Evolutionary conservation across 1,140 invertebrate species (phyloP).

Genomic region (Zaprionus camerounensis): DNA sequence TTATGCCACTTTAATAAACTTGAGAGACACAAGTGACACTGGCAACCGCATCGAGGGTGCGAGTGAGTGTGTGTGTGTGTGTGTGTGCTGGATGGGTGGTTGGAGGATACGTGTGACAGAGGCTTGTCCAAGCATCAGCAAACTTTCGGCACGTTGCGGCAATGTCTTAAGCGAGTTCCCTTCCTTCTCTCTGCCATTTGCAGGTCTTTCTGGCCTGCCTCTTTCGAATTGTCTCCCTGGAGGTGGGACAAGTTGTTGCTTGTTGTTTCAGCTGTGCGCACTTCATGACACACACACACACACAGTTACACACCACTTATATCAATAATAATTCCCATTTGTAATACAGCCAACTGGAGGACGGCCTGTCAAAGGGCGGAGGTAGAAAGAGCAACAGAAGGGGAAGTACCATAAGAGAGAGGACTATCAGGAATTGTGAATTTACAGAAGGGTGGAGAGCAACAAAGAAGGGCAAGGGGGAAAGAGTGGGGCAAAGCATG

Average conservation of each 20-base stretch:
- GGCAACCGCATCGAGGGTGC: neutral
- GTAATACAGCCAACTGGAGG: constrained; percentile 44
- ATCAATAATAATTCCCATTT: constrained; percentile 62
- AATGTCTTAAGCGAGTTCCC: constrained; percentile 61
- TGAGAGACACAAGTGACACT: constrained; percentile 54
- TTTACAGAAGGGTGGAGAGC: neutral
- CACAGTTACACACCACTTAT: constrained; percentile 35
- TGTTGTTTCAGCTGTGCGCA: constrained; percentile 36
- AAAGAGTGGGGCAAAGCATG: constrained; percentile 1
- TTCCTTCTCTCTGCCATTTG: neutral
- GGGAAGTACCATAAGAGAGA: neutral
- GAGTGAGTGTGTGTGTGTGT: constrained; percentile 23
- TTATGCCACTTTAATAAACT: constrained; percentile 83
- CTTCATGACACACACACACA: constrained; percentile 25
- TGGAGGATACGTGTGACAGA: constrained; percentile 29
- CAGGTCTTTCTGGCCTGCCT: constrained; percentile 1
- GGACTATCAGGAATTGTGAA: neutral
- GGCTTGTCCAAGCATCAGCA: constrained; percentile 54
- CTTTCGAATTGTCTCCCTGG: constrained; percentile 15
- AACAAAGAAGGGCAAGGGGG: neutral
- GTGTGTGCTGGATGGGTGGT: constrained; percentile 7
- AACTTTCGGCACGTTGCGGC: constrained; percentile 73
- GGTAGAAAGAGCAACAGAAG: neutral
- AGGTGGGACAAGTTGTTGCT: constrained; percentile 49
- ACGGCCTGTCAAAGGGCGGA: constrained; percentile 10